These are phyloP conservation scores for Cephus cinctus DNA, from an alignment of 1,140 invertebrate species.

Conservation along the genomic window DNA sequence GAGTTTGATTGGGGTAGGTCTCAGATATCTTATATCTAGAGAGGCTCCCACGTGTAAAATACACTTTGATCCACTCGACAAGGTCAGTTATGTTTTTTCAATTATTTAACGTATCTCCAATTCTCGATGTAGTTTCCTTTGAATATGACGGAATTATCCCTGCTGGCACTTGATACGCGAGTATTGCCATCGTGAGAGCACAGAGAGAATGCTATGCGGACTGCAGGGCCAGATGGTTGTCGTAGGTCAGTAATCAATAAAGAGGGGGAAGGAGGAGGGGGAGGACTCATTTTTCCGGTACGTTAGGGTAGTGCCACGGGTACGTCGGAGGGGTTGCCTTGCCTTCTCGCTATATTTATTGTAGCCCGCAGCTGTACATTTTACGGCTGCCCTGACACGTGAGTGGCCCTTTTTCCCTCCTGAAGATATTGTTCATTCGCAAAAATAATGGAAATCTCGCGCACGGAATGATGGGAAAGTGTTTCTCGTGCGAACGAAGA, in stretches of 20 bases:
- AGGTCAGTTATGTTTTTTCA: not conserved
- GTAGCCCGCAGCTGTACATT: conserved; percentile 18
- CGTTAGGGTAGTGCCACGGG: not conserved
- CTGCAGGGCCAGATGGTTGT: conserved; percentile 30
- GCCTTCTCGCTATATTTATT: too few relatives aligned
- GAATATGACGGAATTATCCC: too few relatives aligned
- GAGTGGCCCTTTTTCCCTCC: not conserved
- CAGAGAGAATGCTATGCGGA: not conserved
- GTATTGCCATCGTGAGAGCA: conserved; percentile 2
- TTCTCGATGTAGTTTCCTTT: too few relatives aligned
- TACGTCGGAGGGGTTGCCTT: too few relatives aligned
- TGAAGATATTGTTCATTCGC: too few relatives aligned
- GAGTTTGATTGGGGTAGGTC: conserved; percentile 39
- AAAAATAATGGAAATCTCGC: too few relatives aligned
- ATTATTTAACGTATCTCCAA: not conserved
- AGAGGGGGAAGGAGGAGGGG: too few relatives aligned
- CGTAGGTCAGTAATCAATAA: conserved; percentile 40
- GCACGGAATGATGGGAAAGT: too few relatives aligned
- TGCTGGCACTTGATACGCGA: not conserved
- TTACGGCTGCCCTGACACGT: conserved; percentile 1
- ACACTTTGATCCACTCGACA: too few relatives aligned
- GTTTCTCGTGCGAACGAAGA: conserved; percentile 20
- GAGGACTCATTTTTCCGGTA: conserved; percentile 28
- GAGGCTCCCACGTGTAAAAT: too few relatives aligned
- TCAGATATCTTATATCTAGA: too few relatives aligned